Conservation (phyloP, 2,888 invertebrate genomes). For the Macaria notata region DNA sequence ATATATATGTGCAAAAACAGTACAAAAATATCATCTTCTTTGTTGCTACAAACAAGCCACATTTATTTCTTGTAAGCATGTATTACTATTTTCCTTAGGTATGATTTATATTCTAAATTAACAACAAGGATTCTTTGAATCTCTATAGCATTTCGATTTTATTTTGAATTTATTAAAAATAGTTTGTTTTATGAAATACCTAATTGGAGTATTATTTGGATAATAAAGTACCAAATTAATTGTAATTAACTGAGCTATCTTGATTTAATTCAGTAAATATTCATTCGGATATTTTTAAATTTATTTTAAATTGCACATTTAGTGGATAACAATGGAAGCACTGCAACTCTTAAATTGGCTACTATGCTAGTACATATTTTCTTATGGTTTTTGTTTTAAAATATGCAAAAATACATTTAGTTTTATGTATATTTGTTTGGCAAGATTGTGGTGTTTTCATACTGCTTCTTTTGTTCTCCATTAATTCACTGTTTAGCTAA, state of each 20-base stretch:
- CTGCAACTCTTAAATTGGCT: not conserved
- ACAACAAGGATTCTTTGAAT: slow-evolving; percentile 47
- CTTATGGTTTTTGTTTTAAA: too few species aligned
- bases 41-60: slow-evolving; percentile 14
- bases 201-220: slow-evolving; percentile 30
- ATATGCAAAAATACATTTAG: too few species aligned
- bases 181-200: slow-evolving; percentile 5
- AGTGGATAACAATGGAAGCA: not conserved
- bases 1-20: too few species aligned
- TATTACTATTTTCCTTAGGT: slow-evolving; percentile 4
- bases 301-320: too few species aligned
- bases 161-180: slow-evolving; percentile 21
- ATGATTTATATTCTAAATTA: slow-evolving; percentile 16
- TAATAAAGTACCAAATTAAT: not conserved
- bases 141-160: slow-evolving; percentile 36
- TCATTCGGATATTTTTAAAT: too few species aligned
- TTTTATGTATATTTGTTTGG: too few species aligned
- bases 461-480: slow-evolving; percentile 1
- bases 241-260: too few species aligned
- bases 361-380: too few species aligned
- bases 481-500: slow-evolving; percentile 1
- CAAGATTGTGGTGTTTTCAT: not conserved
- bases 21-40: not conserved
- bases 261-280: too few species aligned
- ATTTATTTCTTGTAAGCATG: slow-evolving; percentile 12